Evolutionary conservation across 2,113 vertebrate genomes (phyloP).

Genomic region (Centrocercus urophasianus): DNA sequence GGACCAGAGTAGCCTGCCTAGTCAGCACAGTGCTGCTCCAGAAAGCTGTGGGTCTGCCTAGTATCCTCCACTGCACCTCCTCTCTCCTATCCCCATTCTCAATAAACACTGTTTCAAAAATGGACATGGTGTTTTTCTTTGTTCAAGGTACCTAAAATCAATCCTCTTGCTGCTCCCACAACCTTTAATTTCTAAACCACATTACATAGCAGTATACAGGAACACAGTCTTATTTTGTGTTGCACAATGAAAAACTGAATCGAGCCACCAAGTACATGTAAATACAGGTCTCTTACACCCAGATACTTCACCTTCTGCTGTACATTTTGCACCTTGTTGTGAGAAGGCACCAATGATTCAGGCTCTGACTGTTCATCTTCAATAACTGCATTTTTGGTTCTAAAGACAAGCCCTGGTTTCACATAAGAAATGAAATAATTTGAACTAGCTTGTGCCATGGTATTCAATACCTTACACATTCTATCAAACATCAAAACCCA

Average conservation of each 20-base stretch:
- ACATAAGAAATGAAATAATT: neutral
- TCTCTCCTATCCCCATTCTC: rapidly evolving
- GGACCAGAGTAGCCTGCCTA: neutral
- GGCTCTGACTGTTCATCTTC: neutral
- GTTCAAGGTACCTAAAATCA: neutral
- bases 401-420: neutral
- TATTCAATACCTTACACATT: neutral
- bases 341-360: neutral
- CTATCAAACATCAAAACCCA: neutral
- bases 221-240: neutral
- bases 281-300: neutral
- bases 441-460: neutral
- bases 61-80: neutral
- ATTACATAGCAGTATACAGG: neutral
- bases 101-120: neutral
- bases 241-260: neutral
- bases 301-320: neutral
- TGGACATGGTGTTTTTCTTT: neutral
- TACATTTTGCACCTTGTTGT: neutral
- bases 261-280: neutral
- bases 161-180: neutral
- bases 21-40: neutral
- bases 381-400: neutral
- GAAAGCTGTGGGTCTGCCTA: neutral
- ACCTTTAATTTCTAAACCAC: neutral